Evolutionary conservation across 2,888 invertebrate genomes (phyloP).

Genomic region (Eristalinus sepulchralis): DNA sequence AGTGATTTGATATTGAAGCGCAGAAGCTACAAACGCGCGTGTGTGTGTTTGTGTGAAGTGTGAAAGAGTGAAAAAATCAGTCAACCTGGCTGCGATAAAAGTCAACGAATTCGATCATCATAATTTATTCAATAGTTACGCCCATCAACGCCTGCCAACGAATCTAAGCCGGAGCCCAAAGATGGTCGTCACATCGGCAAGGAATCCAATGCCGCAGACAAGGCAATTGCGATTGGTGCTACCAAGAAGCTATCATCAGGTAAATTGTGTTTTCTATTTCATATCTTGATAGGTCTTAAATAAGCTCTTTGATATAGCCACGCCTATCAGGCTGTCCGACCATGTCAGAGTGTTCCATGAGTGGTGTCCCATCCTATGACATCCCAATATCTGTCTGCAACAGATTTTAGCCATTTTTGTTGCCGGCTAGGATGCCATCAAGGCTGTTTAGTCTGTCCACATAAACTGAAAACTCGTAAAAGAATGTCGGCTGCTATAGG

Average conservation of each 20-base stretch:
- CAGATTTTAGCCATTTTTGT: no score
- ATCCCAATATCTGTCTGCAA: no score
- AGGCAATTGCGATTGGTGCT: slow-evolving; percentile 78
- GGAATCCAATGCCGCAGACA: slow-evolving; percentile 77
- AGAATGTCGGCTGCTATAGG: no score
- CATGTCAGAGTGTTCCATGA: no score
- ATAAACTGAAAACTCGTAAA: no score
- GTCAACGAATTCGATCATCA: slow-evolving; percentile 55
- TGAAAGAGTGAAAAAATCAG: background rate
- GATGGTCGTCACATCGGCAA: slow-evolving; percentile 79
- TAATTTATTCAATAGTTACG: slow-evolving; percentile 46
- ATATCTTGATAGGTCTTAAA: background rate
- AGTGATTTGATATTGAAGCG: slow-evolving; percentile 8
- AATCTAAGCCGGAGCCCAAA: slow-evolving; percentile 49
- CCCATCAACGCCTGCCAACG: slow-evolving; percentile 18
- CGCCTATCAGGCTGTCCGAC: no score
- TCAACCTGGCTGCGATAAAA: slow-evolving; percentile 57
- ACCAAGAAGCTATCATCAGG: slow-evolving; percentile 77
- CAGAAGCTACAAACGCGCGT: background rate
- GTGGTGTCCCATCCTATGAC: no score
- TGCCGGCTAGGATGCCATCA: no score
- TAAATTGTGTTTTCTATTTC: slow-evolving; percentile 27
- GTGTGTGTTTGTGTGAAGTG: slow-evolving; percentile 1
- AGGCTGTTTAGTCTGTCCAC: no score
- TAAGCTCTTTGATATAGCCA: no score